Evolutionary conservation across 2,888 invertebrate species (phyloP).

Genomic region (Tetragonula carbonaria): DNA sequence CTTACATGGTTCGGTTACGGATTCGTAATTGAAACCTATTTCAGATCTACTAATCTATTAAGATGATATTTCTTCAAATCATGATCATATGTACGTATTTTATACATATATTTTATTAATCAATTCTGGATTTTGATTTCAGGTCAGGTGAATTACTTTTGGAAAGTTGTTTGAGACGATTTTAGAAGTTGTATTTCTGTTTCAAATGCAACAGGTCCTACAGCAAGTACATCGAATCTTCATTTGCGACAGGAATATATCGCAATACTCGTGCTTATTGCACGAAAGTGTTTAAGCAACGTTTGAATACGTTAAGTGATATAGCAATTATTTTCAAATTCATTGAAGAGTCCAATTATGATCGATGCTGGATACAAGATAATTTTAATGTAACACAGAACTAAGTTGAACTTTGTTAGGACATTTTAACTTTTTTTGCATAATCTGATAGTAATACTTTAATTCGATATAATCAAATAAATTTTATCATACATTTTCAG

Average conservation of each 20-base stretch:
- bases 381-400: not conserved
- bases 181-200: constrained; percentile 67
- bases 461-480: too few species aligned
- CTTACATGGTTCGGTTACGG: not conserved
- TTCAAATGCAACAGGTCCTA: constrained; percentile 77
- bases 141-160: constrained; percentile 32
- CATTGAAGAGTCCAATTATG: not conserved
- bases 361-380: not conserved
- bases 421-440: too few species aligned
- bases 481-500: too few species aligned
- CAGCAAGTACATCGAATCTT: constrained; percentile 87
- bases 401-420: too few species aligned
- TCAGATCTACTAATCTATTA: not conserved
- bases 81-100: not conserved
- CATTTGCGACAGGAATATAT: constrained; percentile 81
- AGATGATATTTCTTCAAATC: constrained; percentile 14
- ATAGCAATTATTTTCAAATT: not conserved
- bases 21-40: not conserved
- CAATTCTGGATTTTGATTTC: constrained; percentile 53
- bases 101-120: constrained; percentile 25
- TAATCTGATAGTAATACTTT: too few species aligned
- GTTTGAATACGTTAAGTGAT: constrained; percentile 69
- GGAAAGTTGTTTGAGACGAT: constrained; percentile 47
- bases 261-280: constrained; percentile 80
- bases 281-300: constrained; percentile 76